A percentile compares a stretch with the other conserved stretches of the same genome.
Evolutionary conservation across 2,888 invertebrate species (phyloP).

Genomic region (Cybosia mesomella): DNA sequence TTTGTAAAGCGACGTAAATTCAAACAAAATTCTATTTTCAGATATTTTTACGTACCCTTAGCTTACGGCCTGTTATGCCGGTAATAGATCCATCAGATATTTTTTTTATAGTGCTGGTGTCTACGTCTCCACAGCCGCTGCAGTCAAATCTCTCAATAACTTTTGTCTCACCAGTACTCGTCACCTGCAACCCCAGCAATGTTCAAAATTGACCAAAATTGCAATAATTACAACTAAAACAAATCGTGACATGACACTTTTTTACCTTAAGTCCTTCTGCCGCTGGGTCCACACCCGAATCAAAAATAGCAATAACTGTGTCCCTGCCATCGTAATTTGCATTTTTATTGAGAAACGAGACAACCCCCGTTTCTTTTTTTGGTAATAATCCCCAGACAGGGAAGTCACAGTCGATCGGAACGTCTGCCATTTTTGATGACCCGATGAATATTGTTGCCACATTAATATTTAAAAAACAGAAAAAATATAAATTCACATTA

Average conservation of each 20-base stretch:
- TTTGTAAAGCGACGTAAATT: background rate
- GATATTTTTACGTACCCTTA: slow-evolving; percentile 89
- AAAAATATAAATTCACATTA: background rate
- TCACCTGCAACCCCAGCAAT: slow-evolving; percentile 87
- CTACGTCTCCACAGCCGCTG: slow-evolving; percentile 98
- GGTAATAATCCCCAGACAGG: slow-evolving; percentile 95
- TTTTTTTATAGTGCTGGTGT: slow-evolving; percentile 90
- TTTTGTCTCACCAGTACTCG: slow-evolving; percentile 96
- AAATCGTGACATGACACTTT: slow-evolving; percentile 82
- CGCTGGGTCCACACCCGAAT: slow-evolving; percentile 99
- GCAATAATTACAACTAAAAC: slow-evolving; percentile 61
- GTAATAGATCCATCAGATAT: slow-evolving; percentile 90
- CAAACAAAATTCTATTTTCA: background rate
- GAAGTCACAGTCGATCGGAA: slow-evolving; percentile 89
- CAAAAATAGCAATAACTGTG: slow-evolving; percentile 97
- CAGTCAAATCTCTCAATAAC: slow-evolving; percentile 98
- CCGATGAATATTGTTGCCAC: slow-evolving; percentile 64
- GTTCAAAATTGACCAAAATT: slow-evolving; percentile 49
- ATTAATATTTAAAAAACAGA: slow-evolving; percentile 18
- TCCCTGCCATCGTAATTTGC: slow-evolving; percentile 97
- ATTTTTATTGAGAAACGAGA: slow-evolving; percentile 94
- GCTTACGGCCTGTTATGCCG: slow-evolving; percentile 94
- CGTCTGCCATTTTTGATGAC: slow-evolving; percentile 86
- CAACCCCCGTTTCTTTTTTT: slow-evolving; percentile 97
- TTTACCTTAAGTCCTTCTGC: slow-evolving; percentile 96